Base-by-base conservation (phyloP, 1,140 invertebrate genomes). In the Drosophila sturtevanti region DNA sequence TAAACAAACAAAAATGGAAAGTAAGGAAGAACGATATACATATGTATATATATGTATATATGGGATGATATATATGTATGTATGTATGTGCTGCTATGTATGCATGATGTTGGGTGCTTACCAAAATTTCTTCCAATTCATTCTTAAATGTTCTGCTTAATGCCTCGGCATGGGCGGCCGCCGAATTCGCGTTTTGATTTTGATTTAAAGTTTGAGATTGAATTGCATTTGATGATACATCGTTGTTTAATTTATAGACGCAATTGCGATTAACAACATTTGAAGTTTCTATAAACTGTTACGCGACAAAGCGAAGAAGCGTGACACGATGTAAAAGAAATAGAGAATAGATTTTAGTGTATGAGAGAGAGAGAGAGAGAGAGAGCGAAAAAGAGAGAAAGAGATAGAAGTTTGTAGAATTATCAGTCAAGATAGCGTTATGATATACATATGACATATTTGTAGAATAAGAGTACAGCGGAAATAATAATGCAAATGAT, bases 121-220 rank as follows among this genome's bases (percentile, higher is more conserved):
- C 84, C 84, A 87, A 89, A 59, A 87, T 87, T 72, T 87, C 84
- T 87, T 87, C 84, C 84, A 87, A 87, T 87, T 87, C 84, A 82
- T 72, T 89, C 72, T 87, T 87, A 89, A 87, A 87, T 77, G 84
- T 89, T 79, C 84, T 84, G 84, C 84, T 87, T 52, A 87, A 87
- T 58, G 79, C 82, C 63, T 87, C 82, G 69, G 82, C 82, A 73
- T 87, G 82, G 16, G 82, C 82, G 60, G 80, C 78, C 61, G 70
- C 63, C 77, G 81, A 81, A 62, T 87, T 87, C 51, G 65, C 64
- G 63, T 81, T 86, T 81, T 81, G 82, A 87, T 76, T 87, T 55
- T 76, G 84, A 89, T 77, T 87, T 63, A 69, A 76, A 65, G 68
- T 78, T 70, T 77, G 84, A 79, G 79, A 89, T 68, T 79, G 77